Conservation (phyloP, 2,888 invertebrate species). For the Micropterix aruncella region DNA sequence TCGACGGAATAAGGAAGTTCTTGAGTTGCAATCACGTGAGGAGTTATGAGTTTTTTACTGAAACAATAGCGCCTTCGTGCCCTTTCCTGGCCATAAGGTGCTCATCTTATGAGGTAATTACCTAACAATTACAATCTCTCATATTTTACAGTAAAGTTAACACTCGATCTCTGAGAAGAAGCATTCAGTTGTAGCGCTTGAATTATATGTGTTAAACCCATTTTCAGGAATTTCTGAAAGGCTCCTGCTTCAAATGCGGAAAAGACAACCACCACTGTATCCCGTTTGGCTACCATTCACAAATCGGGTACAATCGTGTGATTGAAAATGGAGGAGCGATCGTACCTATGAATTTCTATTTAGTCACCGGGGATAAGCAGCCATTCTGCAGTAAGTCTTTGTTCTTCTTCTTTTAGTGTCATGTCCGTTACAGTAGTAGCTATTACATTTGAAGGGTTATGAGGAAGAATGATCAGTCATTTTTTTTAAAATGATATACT, state of each 20-base stretch:
- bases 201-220: constrained; percentile 1
- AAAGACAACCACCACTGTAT: constrained; percentile 50
- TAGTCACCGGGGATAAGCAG: constrained; percentile 51
- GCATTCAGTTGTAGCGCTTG: constrained; percentile 6
- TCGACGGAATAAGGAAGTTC: constrained; percentile 46
- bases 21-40: constrained; percentile 82
- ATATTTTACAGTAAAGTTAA: constrained; percentile 3
- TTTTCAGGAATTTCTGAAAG: constrained; percentile 48
- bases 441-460: no score
- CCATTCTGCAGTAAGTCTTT: constrained; percentile 63
- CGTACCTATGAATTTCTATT: constrained; percentile 40
- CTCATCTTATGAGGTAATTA: constrained; percentile 60
- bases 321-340: constrained; percentile 21
- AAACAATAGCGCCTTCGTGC: constrained; percentile 67
- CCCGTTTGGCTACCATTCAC: constrained; percentile 52
- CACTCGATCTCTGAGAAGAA: no score
- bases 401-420: no score
- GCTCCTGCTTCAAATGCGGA: constrained; percentile 57
- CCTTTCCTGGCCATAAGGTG: constrained; percentile 70
- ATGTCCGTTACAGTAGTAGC: no score
- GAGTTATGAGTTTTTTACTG: constrained; percentile 70
- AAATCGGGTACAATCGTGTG: constrained; percentile 35
- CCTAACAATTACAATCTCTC: no score
- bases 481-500: no score
- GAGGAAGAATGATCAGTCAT: no score